Evolutionary conservation across 1,140 invertebrate genomes (phyloP).

Genomic region (Zaprionus gabonicus): DNA sequence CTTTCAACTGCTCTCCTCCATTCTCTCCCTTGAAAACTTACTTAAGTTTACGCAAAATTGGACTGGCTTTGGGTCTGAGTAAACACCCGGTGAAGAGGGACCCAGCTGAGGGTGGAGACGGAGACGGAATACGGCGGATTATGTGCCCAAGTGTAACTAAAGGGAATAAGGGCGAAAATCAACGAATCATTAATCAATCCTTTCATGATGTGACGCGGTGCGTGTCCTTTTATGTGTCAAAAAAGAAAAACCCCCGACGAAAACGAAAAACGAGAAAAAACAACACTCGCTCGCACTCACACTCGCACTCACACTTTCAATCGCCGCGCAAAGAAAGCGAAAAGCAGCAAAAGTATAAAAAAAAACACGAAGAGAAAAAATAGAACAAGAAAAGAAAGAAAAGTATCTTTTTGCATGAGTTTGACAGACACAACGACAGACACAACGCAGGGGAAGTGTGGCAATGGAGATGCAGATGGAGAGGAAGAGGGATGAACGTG

Average conservation of each 20-base stretch:
- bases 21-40: slow-evolving; percentile 59
- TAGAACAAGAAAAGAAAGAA: slow-evolving; percentile 40
- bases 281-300: slow-evolving; percentile 58
- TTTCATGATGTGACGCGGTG: slow-evolving; percentile 84
- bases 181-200: slow-evolving; percentile 85
- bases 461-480: slow-evolving; percentile 24
- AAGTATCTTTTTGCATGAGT: slow-evolving; percentile 76
- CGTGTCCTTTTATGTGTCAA: slow-evolving; percentile 84
- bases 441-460: slow-evolving; percentile 42
- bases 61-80: slow-evolving; percentile 19
- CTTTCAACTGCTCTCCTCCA: not conserved
- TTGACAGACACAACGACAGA: slow-evolving; percentile 68
- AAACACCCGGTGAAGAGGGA: slow-evolving; percentile 2
- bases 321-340: slow-evolving; percentile 65
- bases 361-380: slow-evolving; percentile 33
- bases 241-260: slow-evolving; percentile 59
- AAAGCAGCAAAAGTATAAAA: slow-evolving; percentile 40
- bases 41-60: slow-evolving; percentile 70
- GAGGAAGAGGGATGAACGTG: slow-evolving; percentile 27
- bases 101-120: slow-evolving; percentile 36
- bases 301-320: slow-evolving; percentile 45
- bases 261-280: slow-evolving; percentile 56
- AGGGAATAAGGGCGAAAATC: slow-evolving; percentile 85
- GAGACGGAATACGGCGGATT: slow-evolving; percentile 71
- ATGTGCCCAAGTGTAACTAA: slow-evolving; percentile 84